Conservation (phyloP, 2,113 vertebrate species). For the Megaleporinus macrocephalus region DNA sequence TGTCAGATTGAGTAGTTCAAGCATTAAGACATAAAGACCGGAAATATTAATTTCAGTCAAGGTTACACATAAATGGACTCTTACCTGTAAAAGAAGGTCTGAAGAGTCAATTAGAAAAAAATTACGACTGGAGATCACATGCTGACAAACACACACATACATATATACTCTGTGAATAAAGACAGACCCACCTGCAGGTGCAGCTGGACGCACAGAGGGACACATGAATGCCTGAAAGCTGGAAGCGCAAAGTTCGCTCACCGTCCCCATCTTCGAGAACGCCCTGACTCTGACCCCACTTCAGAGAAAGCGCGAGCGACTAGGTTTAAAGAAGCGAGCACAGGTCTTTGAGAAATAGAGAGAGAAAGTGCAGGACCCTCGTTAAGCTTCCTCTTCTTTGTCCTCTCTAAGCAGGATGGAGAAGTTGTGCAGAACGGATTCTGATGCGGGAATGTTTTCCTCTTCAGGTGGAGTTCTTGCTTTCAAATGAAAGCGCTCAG, state of each 20-base stretch:
- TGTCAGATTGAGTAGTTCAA: conserved; percentile 19
- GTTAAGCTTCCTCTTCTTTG: conserved; percentile 35
- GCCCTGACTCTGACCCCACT: neutral
- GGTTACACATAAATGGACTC: neutral
- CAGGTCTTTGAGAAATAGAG: conserved; percentile 2
- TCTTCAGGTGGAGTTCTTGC: neutral
- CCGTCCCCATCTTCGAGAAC: conserved; percentile 80
- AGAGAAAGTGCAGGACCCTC: conserved; percentile 30
- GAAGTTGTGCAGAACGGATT: conserved; percentile 14
- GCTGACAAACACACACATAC: conserved; percentile 52
- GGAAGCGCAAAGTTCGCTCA: conserved; percentile 89
- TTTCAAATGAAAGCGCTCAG: conserved; percentile 26
- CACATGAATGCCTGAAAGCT: conserved; percentile 91
- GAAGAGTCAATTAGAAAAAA: neutral
- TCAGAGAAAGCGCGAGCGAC: neutral
- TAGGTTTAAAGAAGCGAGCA: neutral
- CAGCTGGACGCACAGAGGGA: conserved; percentile 71
- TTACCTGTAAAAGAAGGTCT: neutral
- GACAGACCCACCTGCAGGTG: conserved; percentile 68
- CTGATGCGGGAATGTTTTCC: neutral
- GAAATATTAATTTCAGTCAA: neutral
- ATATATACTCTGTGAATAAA: neutral
- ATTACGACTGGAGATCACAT: too few relatives aligned
- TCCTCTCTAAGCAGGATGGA: conserved; percentile 12
- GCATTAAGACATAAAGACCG: neutral